Evolutionary conservation across 2,113 vertebrate genomes (phyloP).

Genomic region (Odocoileus virginianus): DNA sequence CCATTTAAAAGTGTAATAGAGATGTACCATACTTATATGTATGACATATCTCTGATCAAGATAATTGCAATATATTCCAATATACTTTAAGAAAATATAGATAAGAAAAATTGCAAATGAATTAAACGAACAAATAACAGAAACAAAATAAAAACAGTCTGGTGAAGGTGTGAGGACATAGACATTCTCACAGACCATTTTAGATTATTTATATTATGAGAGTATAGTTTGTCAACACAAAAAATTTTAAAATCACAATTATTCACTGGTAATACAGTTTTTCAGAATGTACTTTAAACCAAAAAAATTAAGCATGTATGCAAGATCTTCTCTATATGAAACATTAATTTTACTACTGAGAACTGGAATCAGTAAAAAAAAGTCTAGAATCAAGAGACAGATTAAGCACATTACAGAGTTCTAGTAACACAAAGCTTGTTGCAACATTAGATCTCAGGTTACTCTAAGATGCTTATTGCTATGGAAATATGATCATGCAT

Average conservation of each 20-base stretch:
- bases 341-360: not conserved
- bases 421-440: not conserved
- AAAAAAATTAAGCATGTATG: not conserved
- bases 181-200: not conserved
- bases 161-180: not conserved
- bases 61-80: not conserved
- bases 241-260: not conserved
- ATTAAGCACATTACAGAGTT: not conserved
- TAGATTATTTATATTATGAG: not conserved
- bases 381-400: not conserved
- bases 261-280: not conserved
- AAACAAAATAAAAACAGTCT: not conserved
- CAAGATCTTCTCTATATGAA: not conserved
- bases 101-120: not conserved
- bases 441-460: not conserved
- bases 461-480: not conserved
- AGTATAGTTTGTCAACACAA: not conserved
- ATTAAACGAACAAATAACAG: not conserved
- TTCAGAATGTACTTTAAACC: not conserved
- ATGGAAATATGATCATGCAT: not conserved
- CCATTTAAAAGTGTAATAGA: not conserved
- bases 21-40: not conserved
- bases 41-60: not conserved
- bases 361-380: not conserved
- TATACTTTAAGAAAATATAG: not conserved